A percentile compares a stretch with the other conserved stretches of the same genome.
Evolutionary conservation across 2,113 vertebrate genomes (phyloP).

Genomic region (Ibidorhyncha struthersii): DNA sequence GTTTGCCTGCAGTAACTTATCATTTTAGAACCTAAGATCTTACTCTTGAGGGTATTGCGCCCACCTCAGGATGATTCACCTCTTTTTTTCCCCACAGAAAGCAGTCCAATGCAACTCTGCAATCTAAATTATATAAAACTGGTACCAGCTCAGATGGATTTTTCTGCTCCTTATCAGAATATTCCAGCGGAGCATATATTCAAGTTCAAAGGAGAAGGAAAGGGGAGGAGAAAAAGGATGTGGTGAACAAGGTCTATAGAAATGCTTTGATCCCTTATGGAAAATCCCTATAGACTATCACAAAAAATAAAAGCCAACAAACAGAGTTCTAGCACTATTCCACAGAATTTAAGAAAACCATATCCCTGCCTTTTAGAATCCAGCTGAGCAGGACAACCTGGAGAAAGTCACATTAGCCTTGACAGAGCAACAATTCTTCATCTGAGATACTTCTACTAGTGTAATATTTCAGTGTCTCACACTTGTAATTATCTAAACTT

Average conservation of each 20-base stretch:
- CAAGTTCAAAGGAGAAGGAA: background rate
- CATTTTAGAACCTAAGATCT: background rate
- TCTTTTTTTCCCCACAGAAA: background rate
- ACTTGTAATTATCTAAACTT: background rate
- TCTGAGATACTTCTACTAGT: background rate
- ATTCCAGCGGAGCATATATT: background rate
- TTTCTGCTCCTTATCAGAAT: background rate
- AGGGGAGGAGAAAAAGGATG: background rate
- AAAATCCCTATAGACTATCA: background rate
- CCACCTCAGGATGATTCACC: background rate
- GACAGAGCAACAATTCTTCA: slow-evolving; percentile 11
- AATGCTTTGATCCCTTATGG: background rate
- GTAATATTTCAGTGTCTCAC: background rate
- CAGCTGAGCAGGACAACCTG: background rate
- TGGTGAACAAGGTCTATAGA: background rate
- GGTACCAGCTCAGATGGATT: background rate
- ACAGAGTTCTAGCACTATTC: background rate
- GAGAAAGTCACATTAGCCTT: slow-evolving; percentile 8
- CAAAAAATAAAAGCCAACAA: slow-evolving; percentile 9
- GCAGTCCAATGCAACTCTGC: background rate
- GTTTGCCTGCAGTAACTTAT: background rate
- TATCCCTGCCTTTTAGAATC: background rate
- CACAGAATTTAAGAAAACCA: background rate
- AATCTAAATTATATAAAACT: background rate
- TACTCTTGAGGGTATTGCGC: background rate